These are phyloP conservation scores for Hormiphora californensis DNA, from an alignment of 37 sponge, comb jelly and placozoan genomes.

Conservation along the genomic window DNA sequence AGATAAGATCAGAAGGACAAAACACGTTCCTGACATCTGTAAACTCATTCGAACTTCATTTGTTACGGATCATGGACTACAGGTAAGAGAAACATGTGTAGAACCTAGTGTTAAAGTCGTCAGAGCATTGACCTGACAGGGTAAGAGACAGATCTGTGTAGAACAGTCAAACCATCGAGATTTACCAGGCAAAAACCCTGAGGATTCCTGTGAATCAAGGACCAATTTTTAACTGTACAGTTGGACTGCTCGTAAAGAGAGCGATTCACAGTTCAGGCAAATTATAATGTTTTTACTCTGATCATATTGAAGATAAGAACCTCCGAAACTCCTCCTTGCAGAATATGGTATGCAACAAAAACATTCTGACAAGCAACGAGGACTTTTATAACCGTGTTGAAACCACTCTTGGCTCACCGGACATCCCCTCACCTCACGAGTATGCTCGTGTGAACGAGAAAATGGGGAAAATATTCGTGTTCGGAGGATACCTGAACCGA, in stretches of 20 bases:
- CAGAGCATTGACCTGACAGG: too few relatives aligned
- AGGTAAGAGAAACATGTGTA: background rate
- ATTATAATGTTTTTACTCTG: too few relatives aligned
- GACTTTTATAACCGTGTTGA: background rate
- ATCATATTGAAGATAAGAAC: background rate
- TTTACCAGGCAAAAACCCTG: too few relatives aligned
- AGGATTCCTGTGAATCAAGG: too few relatives aligned
- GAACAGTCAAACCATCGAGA: too few relatives aligned
- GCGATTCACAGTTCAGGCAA: too few relatives aligned
- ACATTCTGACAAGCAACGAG: constrained; percentile 36
- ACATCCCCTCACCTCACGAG: too few relatives aligned
- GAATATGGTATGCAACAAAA: constrained; percentile 39
- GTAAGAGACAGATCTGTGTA: too few relatives aligned
- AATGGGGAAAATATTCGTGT: constrained; percentile 21
- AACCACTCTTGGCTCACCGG: background rate
- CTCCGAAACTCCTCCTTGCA: background rate
- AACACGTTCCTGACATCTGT: background rate
- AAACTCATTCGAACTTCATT: background rate
- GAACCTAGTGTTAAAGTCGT: too few relatives aligned
- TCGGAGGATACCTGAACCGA: constrained; percentile 20
- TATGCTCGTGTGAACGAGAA: background rate
- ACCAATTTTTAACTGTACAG: too few relatives aligned
- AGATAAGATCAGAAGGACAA: background rate
- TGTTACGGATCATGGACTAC: constrained; percentile 3
- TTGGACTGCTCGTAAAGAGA: too few relatives aligned